Evolutionary conservation across 2,888 invertebrate species (phyloP).

Genomic region (Drosophila mercatorum): DNA sequence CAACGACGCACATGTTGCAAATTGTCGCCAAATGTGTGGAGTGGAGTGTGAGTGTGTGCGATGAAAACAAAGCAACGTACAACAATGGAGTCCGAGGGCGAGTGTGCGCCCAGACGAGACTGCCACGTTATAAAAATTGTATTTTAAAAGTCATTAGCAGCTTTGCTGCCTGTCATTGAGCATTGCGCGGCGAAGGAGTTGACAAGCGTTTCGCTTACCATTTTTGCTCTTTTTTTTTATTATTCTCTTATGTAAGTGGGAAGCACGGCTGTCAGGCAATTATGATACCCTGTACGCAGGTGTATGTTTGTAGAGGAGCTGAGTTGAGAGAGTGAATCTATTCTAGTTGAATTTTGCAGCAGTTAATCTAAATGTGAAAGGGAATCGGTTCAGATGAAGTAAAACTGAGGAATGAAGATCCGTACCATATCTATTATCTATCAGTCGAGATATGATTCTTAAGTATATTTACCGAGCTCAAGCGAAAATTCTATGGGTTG

Average conservation of each 20-base stretch:
- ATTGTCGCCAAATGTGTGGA: constrained; percentile 59
- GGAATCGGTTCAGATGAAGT: no score
- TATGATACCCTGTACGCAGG: constrained; percentile 29
- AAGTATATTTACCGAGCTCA: no score
- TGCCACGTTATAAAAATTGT: constrained; percentile 64
- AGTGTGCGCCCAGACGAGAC: constrained; percentile 19
- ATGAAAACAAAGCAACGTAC: constrained; percentile 11
- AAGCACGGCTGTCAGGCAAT: constrained; percentile 15
- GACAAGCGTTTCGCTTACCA: constrained; percentile 45
- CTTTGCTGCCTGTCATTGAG: constrained; percentile 69
- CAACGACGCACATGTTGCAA: constrained; percentile 66
- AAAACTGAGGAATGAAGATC: no score
- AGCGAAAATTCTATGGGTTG: no score
- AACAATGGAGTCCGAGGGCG: constrained; percentile 30
- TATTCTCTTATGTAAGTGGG: constrained; percentile 29
- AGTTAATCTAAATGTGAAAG: neutral
- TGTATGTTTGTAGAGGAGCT: neutral
- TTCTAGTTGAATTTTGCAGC: neutral
- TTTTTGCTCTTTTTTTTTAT: constrained; percentile 38
- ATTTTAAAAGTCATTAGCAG: constrained; percentile 83
- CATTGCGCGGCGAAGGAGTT: constrained; percentile 29
- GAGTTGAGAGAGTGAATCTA: no score
- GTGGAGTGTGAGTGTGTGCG: neutral
- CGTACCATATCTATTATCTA: no score
- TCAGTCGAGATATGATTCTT: no score